Percentiles rank a stretch among this genome's conserved stretches.
These are phyloP conservation scores for Cremastinae sp. DNA, from an alignment of 2,888 invertebrate genomes.

Conservation along the genomic window DNA sequence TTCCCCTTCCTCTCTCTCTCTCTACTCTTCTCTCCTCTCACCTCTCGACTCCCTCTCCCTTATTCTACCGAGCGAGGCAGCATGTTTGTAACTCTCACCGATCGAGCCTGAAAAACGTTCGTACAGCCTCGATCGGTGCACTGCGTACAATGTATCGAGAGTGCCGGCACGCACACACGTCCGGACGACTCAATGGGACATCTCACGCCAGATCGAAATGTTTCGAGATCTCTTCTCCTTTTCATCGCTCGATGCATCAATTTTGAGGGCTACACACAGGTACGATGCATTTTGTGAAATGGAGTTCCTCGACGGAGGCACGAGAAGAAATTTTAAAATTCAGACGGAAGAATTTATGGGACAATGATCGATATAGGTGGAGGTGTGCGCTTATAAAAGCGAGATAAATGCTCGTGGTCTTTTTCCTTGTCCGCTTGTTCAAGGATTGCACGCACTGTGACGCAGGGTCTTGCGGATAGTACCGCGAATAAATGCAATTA, in stretches of 20 bases:
- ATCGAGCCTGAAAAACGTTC: not conserved
- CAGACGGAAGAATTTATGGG: no score
- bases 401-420: conserved; percentile 48
- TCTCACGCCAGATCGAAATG: conserved; percentile 2
- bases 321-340: no score
- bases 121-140: no score
- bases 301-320: no score
- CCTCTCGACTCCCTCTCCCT: not conserved
- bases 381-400: conserved; percentile 21
- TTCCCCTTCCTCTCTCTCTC: conserved; percentile 20
- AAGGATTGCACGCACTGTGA: conserved; percentile 20
- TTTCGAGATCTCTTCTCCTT: no score
- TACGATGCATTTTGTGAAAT: no score
- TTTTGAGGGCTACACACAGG: no score
- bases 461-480: conserved; percentile 4
- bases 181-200: conserved; percentile 8
- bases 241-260: no score
- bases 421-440: conserved; percentile 55
- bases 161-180: conserved; percentile 14
- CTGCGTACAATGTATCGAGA: conserved; percentile 1
- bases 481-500: conserved; percentile 52
- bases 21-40: not conserved
- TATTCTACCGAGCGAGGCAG: no score
- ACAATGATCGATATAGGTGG: conserved; percentile 42
- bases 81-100: not conserved